Evolutionary conservation across 30 jellyfish, hydroid and myxozoan species (phyloP).

Genomic region (Cassiopea xamachana): DNA sequence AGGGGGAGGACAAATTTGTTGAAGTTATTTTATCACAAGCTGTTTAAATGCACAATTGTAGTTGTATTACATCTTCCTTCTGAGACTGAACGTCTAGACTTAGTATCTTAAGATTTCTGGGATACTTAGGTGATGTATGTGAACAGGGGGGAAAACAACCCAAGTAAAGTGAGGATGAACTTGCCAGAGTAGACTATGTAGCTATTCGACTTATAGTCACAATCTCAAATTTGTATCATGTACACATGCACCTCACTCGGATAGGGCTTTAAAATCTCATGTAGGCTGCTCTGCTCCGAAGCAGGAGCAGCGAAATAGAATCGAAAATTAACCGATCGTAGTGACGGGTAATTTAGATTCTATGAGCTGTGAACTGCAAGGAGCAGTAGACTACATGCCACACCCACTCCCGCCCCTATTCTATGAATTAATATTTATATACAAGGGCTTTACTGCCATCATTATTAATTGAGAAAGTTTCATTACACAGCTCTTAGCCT

Average conservation of each 20-base stretch:
- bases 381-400: slow-evolving; percentile 44
- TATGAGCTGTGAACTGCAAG: slow-evolving; percentile 13
- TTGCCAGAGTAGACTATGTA: not conserved
- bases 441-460: not conserved
- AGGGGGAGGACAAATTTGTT: not conserved
- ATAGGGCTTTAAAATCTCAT: slow-evolving; percentile 51
- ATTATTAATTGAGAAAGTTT: not conserved
- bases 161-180: too few species aligned
- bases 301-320: slow-evolving; percentile 38
- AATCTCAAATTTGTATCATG: not conserved
- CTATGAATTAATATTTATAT: not conserved
- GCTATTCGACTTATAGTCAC: not conserved
- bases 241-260: slow-evolving; percentile 30
- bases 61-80: not conserved
- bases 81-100: too few species aligned
- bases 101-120: too few species aligned
- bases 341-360: slow-evolving; percentile 37
- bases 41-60: not conserved
- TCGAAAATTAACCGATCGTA: slow-evolving; percentile 23
- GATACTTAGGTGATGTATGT: too few species aligned
- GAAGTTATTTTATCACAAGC: not conserved
- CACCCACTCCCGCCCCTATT: slow-evolving; percentile 37
- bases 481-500: not conserved
- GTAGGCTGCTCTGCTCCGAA: slow-evolving; percentile 42
- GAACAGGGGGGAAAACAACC: too few species aligned